phyloP scores from a whole-genome alignment of 1,140 invertebrate genomes.

The Dinoponera quadriceps region DNA sequence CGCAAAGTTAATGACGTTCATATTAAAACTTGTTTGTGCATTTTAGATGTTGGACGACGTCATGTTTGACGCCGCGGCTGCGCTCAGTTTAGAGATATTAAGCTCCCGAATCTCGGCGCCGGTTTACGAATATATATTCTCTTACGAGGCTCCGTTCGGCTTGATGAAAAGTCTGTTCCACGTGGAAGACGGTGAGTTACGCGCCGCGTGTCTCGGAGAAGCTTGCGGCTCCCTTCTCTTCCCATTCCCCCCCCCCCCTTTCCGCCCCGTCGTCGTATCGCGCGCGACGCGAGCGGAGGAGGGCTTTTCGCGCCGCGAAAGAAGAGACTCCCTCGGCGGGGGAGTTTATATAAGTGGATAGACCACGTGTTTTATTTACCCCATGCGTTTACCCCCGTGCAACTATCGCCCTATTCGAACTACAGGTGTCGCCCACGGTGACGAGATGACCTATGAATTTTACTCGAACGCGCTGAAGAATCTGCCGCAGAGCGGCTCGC shows the following conservation, averaged over 20 bases:
- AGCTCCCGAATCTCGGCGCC: slow-evolving; percentile 75
- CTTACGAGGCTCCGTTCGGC: slow-evolving; percentile 76
- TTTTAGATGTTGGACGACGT: slow-evolving; percentile 78
- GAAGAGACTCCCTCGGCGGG: too few relatives aligned
- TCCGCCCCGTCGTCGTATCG: too few relatives aligned
- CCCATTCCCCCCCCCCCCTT: too few relatives aligned
- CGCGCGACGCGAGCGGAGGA: too few relatives aligned
- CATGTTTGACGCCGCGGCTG: slow-evolving; percentile 66
- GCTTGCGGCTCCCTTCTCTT: too few relatives aligned
- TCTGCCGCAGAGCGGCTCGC: slow-evolving; percentile 73
- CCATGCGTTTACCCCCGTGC: background rate
- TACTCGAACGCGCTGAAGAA: slow-evolving; percentile 80
- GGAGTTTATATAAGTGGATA: too few relatives aligned
- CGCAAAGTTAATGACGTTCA: slow-evolving; percentile 42
- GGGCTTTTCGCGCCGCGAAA: background rate
- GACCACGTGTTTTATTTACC: too few relatives aligned
- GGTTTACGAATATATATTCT: slow-evolving; percentile 80
- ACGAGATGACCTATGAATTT: slow-evolving; percentile 90
- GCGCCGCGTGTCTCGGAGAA: background rate
- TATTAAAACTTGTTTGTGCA: slow-evolving; percentile 34
- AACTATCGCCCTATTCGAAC: background rate
- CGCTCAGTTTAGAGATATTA: slow-evolving; percentile 75
- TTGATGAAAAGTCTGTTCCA: slow-evolving; percentile 77
- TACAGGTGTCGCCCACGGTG: slow-evolving; percentile 88
- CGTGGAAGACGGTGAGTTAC: slow-evolving; percentile 70